Evolutionary conservation across 2,113 vertebrate genomes (phyloP).

Genomic region (Bos indicus): DNA sequence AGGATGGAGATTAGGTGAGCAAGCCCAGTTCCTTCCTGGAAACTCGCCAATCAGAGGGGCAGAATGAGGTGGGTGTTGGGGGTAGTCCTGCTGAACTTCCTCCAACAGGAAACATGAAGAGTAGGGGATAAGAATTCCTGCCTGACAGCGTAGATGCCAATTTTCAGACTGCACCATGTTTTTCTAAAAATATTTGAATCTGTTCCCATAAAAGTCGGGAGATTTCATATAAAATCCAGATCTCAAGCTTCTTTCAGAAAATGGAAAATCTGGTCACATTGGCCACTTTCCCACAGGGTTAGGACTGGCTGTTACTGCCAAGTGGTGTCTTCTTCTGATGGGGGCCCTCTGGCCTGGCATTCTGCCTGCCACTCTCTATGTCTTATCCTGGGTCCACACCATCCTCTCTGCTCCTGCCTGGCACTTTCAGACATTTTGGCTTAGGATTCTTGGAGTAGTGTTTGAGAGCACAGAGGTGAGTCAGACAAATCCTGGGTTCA

Average conservation of each 20-base stretch:
- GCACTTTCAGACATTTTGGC: background rate
- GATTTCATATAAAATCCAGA: background rate
- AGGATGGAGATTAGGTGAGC: background rate
- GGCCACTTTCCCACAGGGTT: background rate
- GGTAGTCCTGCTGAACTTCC: background rate
- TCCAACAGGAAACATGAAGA: background rate
- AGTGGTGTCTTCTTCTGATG: background rate
- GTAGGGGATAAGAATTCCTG: background rate
- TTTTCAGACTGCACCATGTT: background rate
- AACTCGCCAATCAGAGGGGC: background rate
- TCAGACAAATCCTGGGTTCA: background rate
- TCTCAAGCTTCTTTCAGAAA: background rate
- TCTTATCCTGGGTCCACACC: background rate
- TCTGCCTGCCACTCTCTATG: rapidly evolving
- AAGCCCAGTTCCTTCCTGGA: background rate
- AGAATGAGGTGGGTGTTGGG: background rate
- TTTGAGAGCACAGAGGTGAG: background rate
- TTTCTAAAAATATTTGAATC: background rate
- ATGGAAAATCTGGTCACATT: background rate
- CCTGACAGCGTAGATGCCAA: background rate
- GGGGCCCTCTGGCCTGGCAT: rapidly evolving
- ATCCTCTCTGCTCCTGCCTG: background rate
- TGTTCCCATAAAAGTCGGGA: background rate
- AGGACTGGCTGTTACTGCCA: background rate
- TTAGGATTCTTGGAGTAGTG: background rate